Evolutionary conservation across 2,888 invertebrate species (phyloP).

Genomic region (Ichneumon xanthorius): DNA sequence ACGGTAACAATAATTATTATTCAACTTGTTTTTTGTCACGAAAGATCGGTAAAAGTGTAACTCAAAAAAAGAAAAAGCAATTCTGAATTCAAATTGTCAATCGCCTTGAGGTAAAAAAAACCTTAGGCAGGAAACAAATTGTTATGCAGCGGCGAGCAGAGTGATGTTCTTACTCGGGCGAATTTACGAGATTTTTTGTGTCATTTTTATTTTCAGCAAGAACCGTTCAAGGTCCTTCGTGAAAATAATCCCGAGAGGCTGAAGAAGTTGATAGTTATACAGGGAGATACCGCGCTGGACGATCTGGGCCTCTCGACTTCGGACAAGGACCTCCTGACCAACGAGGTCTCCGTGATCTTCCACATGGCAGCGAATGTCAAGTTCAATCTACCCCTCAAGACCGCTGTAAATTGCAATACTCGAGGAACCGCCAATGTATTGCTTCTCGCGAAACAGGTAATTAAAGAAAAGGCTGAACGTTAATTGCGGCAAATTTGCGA

Average conservation of each 20-base stretch:
- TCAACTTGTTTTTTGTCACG: not conserved
- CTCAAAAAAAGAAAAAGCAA: not conserved
- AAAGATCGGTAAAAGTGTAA: not conserved
- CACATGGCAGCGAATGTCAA: slow-evolving; percentile 95
- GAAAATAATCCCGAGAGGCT: slow-evolving; percentile 87
- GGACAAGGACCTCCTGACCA: slow-evolving; percentile 87
- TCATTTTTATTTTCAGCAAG: slow-evolving; percentile 75
- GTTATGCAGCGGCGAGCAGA: not conserved
- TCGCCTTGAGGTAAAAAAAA: no score
- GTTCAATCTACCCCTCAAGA: slow-evolving; percentile 89
- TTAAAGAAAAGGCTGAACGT: not conserved
- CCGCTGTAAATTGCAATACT: slow-evolving; percentile 89
- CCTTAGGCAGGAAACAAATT: no score
- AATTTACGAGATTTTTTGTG: not conserved
- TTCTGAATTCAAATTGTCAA: not conserved
- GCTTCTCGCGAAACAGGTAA: slow-evolving; percentile 84
- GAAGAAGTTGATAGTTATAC: slow-evolving; percentile 88
- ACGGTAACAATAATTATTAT: no score
- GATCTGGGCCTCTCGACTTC: slow-evolving; percentile 87
- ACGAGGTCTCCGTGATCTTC: slow-evolving; percentile 90
- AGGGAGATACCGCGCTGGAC: slow-evolving; percentile 88
- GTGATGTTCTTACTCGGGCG: not conserved
- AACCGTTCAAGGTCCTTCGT: slow-evolving; percentile 84
- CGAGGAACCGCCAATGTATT: slow-evolving; percentile 87
- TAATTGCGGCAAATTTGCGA: no score